These are phyloP conservation scores for Scophthalmus maximus DNA, from an alignment of 2,113 vertebrate genomes.

Conservation along the genomic window DNA sequence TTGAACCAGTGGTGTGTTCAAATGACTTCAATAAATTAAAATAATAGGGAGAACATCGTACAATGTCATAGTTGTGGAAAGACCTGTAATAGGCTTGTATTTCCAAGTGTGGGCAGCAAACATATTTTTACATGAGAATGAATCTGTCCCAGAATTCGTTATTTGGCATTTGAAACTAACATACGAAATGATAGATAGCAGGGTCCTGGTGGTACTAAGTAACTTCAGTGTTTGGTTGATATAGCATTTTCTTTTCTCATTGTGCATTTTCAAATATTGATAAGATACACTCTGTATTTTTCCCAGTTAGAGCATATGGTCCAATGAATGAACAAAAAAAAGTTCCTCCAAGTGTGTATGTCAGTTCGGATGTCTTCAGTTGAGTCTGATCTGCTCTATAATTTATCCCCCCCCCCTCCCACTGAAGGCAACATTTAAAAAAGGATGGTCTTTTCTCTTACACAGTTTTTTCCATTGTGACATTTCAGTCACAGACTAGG, in stretches of 20 bases:
- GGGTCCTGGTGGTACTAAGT: conserved; percentile 35
- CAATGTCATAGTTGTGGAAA: conserved; percentile 27
- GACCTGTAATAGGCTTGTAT: not conserved
- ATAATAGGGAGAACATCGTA: conserved; percentile 45
- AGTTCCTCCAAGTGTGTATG: conserved; percentile 20
- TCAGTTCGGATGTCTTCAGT: conserved; percentile 19
- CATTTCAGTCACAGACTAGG: conserved; percentile 31
- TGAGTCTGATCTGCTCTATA: conserved; percentile 8
- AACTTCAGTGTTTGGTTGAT: conserved; percentile 46
- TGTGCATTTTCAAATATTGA: conserved; percentile 38
- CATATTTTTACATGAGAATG: conserved; percentile 6
- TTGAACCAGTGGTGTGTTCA: conserved; percentile 51
- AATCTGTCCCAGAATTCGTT: conserved; percentile 17
- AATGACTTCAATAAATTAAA: conserved; percentile 71
- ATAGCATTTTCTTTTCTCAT: conserved; percentile 1
- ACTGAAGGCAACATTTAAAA: conserved; percentile 30
- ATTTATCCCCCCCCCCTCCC: conserved; percentile 33
- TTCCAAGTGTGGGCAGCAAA: conserved; percentile 24
- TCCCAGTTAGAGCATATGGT: not conserved
- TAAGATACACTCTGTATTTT: conserved; percentile 12
- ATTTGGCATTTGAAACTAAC: conserved; percentile 19
- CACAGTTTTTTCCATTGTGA: conserved; percentile 11
- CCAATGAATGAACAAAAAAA: conserved; percentile 17
- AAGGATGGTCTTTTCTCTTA: not conserved
- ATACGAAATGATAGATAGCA: conserved; percentile 23